Base-by-base conservation (phyloP, 2,113 vertebrate species). In the Pangasianodon gigas region DNA sequence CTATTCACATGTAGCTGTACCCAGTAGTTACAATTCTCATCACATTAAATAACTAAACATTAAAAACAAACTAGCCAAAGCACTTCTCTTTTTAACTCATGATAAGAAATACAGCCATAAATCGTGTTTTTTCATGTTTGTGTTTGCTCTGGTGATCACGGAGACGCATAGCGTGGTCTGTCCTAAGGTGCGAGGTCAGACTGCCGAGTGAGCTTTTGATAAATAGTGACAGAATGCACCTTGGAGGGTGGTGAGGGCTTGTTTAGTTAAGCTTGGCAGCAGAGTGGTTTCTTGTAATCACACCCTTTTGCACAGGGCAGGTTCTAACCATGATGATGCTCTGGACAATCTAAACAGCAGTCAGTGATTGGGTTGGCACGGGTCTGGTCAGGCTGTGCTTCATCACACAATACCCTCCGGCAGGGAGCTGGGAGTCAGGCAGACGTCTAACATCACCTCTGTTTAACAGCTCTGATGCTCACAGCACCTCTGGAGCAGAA, bases 11-110 rank as follows among this genome's bases (percentile, higher is more conserved):
- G 96, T 94, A 95, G 80, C 86, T 95, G 96, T 96, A 96, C 95
- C 96, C 97, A 96, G 96, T 96, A 94, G 93, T 95, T 94, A 94
- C 93, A 93, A 93, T 93, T 93, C 90, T 93, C 93, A 94, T 93
- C 92, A 94, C 96, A 96, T 98, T 98, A 98, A 99, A 99, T 98
- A 97, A 96, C 97, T 97, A 97, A 96, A 96, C 91, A 93, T 94
- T 93, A 96, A 90, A 94, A 93, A 93, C 89, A 94, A 94, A 94
- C 92, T 93, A 94, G 87, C 92, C 84, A 92, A 91, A 91, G 91
- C 90, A 83, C 90, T 91, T 92, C 88, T 93, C 37, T 87, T 74
- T 90, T 88, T 87, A 90, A 86, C 60, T 90, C 65, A 88, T 77
- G 67, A 90, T 81, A 90, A 92, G 79, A 93, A 92, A 87, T 80